Base-by-base conservation (phyloP, 2,888 invertebrate species). In the Epinotia ramella region DNA sequence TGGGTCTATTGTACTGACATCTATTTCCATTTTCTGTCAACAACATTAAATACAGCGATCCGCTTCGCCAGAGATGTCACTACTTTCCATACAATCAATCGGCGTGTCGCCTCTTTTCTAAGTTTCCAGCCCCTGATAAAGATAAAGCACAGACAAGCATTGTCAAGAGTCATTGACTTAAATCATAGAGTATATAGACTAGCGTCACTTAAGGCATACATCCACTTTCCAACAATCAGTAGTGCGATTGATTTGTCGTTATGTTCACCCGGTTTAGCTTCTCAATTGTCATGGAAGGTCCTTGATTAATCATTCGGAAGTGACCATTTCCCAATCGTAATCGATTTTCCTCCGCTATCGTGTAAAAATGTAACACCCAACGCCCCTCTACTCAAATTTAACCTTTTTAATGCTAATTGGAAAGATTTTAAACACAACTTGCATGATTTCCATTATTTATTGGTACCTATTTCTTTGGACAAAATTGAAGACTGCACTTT, bases 251-350 rank as follows among this genome's bases (percentile, higher is more conserved):
- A 56, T 56, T n/a, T 56, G n/a, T 56, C 53, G n/a, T 18, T 56
- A n/a, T 56, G 53, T 18, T 56, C 53, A 16, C 53, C 53, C 53
- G 53, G 16, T 16, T 56, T 56, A 56, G n/a, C 53, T n/a, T 56
- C 53, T 12, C n/a, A 56, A 56, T 56, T 56, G 53, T 6, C 53
- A 18, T 56, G 53, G 53, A 5, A 56, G 3, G 4, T 56, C 16
- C 4, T 56, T 5, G 53, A 56, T 18, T 56, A n/a, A n/a, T 16
- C 53, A 56, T 56, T 56, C n/a, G 53, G 53, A 6, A 56, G 53
- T 56, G 53, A 56, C 53, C 53, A 56, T n/a, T 56, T 56, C 53
- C 53, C 53, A 56, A n/a, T 56, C 1, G n/a, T 56, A n/a, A 56
- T 56, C 7, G 53, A 56, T 56, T 56, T 56, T n/a, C 53, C 53